A percentile compares a stretch with the other conserved stretches of the same genome.
Evolutionary conservation across 2,113 vertebrate genomes (phyloP).

Genomic region (Seriola quinqueradiata): DNA sequence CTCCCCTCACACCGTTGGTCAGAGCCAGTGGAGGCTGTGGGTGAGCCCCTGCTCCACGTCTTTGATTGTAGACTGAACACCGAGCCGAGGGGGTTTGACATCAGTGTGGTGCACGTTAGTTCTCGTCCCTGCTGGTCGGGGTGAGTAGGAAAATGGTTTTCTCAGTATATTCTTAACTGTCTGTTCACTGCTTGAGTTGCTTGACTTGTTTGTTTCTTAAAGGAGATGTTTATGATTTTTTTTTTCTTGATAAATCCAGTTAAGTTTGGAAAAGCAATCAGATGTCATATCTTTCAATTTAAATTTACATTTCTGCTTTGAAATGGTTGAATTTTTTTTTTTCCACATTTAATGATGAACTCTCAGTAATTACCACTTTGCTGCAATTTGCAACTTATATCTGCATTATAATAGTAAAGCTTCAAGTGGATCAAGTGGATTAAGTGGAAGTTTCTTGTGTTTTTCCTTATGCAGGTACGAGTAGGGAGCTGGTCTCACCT

Average conservation of each 20-base stretch:
- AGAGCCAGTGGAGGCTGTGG: constrained; percentile 56
- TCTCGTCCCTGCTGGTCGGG: constrained; percentile 90
- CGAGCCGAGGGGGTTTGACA: constrained; percentile 63
- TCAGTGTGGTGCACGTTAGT: constrained; percentile 48
- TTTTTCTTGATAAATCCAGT: background rate
- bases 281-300: background rate
- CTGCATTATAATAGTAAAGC: background rate
- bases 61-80: constrained; percentile 51
- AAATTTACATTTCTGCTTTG: background rate
- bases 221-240: background rate
- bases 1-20: constrained; percentile 59
- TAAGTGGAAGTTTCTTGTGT: background rate
- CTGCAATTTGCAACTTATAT: background rate
- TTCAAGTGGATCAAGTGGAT: background rate
- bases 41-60: constrained; percentile 47
- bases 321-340: too few relatives aligned
- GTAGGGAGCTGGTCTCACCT: constrained; percentile 89
- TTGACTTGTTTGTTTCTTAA: background rate
- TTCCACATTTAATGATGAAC: background rate
- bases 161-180: background rate
- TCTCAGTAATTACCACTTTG: background rate
- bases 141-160: constrained; percentile 71
- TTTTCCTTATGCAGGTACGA: constrained; percentile 80
- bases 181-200: background rate
- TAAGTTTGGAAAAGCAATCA: background rate